Evolutionary conservation across 1,140 invertebrate genomes (phyloP), one percentile per base, ranked within the genome.

Genomic region (Drosophila watanabei): DNA sequence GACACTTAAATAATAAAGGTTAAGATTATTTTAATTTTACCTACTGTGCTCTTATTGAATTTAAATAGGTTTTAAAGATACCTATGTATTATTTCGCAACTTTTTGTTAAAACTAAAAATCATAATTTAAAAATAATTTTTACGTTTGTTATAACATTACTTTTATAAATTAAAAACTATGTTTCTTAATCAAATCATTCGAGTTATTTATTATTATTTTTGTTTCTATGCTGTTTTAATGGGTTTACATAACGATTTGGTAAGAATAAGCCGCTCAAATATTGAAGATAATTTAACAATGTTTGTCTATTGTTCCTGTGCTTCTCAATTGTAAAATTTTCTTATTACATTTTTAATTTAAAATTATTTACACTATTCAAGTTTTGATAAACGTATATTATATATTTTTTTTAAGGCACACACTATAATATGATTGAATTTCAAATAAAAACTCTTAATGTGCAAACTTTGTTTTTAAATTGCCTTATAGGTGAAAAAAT

Each of bases 401-500:
- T 24, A 24, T 24, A 24, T 24, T 24, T 24, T 24, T 24, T 24
- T 24, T 24, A 24, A 3, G 24, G 24, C 3, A 24, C 24, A 24
- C 24, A 24, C 24, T 24, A 35, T 35, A 35, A 49, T 0, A 51
- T n/a, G n/a, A 4, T n/a, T 5, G 16, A 32, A 7, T 11, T 32
- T 0, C 5, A 52, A 32, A n/a, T 18, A 4, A 20, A 9, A 35
- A 9, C 14, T 32, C 10, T 11, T 11, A 33, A 10, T 13, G 5
- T 7, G 2, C 20, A 35, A 35, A 52, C 33, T 1, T 5, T 10
- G 9, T 33, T 5, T 28, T 7, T 14, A 4, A 14, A 14, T 30
- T 57, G 9, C 30, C 20, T 64, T 59, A 11, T n/a, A 64, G 62
- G 10, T 39, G 0, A 24, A 56, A 43, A 59, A 59, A 43, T 59